Conservation (phyloP, 2,797 vertebrate genomes). For the Acrossocheilus fasciatus region DNA sequence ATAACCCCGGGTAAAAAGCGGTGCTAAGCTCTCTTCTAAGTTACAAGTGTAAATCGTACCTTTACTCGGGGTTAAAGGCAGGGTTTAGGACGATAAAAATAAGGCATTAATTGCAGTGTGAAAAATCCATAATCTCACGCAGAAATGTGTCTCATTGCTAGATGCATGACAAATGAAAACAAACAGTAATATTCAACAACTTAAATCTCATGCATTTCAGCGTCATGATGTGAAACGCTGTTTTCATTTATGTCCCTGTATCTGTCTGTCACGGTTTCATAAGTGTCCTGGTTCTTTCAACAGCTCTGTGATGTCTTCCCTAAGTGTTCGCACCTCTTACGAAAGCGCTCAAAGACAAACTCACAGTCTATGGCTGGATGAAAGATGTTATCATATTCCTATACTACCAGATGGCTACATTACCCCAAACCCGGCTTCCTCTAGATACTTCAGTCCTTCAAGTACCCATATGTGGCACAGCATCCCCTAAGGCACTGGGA, state of each 20-base stretch:
- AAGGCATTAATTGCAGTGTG: background rate
- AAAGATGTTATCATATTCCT: conserved; percentile 48
- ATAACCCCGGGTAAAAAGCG: background rate
- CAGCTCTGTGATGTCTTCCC: conserved; percentile 42
- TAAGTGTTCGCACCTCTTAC: conserved; percentile 44
- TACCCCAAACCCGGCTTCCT: conserved; percentile 46
- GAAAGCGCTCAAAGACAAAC: conserved; percentile 28
- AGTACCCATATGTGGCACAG: conserved; percentile 37
- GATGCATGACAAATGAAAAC: background rate
- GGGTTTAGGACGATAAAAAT: background rate
- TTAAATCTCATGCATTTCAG: background rate
- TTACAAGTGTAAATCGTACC: background rate
- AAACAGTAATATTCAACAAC: background rate
- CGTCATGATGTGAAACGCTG: background rate
- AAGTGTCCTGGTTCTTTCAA: conserved; percentile 57
- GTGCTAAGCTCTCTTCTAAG: background rate
- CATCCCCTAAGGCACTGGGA: conserved; percentile 45
- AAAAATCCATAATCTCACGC: background rate
- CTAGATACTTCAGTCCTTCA: conserved; percentile 35
- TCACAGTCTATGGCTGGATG: conserved; percentile 27
- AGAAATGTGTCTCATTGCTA: background rate
- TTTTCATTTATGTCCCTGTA: conserved; percentile 23
- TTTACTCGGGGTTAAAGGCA: background rate
- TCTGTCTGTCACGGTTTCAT: conserved; percentile 28
- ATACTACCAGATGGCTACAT: conserved; percentile 29